Evolutionary conservation across 2,113 vertebrate species (phyloP), one percentile per base, ranked within the genome.

Genomic region (Murina feae): DNA sequence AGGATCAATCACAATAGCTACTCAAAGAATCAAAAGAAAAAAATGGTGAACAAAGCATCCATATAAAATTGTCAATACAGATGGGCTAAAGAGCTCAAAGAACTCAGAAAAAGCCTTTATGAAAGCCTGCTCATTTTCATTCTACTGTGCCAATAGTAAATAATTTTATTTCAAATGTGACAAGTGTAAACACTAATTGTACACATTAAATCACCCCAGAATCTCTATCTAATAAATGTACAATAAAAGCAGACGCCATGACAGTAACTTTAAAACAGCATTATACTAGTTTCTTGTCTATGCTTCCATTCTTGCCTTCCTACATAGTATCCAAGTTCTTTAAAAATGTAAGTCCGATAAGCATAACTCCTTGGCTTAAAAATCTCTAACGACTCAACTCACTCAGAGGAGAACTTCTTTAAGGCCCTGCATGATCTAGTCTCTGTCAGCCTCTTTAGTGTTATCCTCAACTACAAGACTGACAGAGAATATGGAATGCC

Each of bases 81-180:
- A 68, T 3, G 90, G 21, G 72, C 37, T 87, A 75, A 72, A 84
- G 44, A 65, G 42, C 42, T 86, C 44, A 93, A 90, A 53, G 74
- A 91, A 86, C 13, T 78, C 32, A 81, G 10, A 72, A 58, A 68
- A 91, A 93, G n/a, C n/a, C n/a, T n/a, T n/a, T n/a, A n/a, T n/a
- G n/a, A n/a, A n/a, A n/a, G 9, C 5, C 9, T 88, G 72, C 12
- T 90, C 53, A 49, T 84, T 66, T 90, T 81, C 82, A 92, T 79
- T 20, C 28, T 69, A 63, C 12, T 47, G 44, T 8, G 18, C 25
- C 65, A 85, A 17, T 79, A 66, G n/a, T 65, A 93, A 66, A 94
- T 14, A 94, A 86, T 80, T 79, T 37, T 71, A 39, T 82, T 95
- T 95, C 89, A 89, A 91, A 81, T 30, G 21, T 78, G 55, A 90